Percentiles rank a stretch among this genome's conserved stretches.
Evolutionary conservation across 2,888 invertebrate species (phyloP).

Genomic region (Notodonta dromedarius): DNA sequence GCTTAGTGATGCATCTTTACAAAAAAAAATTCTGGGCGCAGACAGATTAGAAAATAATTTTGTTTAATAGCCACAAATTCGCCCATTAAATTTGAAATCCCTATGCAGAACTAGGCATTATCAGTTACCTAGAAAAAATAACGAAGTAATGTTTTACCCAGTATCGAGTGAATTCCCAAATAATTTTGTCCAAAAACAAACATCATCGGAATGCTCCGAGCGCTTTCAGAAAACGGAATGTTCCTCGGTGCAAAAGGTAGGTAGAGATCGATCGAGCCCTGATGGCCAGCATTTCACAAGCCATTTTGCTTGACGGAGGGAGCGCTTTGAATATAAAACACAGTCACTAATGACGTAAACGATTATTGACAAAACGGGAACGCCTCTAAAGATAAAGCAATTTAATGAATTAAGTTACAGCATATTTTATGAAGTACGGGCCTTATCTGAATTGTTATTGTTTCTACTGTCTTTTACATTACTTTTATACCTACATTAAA

Average conservation of each 20-base stretch:
- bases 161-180: too few species aligned
- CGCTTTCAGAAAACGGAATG: not conserved
- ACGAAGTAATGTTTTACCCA: too few species aligned
- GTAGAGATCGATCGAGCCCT: conserved; percentile 31
- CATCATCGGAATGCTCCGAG: too few species aligned
- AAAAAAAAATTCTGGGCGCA: not conserved
- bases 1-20: not conserved
- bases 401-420: conserved; percentile 25
- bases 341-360: conserved; percentile 60
- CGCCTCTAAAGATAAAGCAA: conserved; percentile 27
- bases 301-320: conserved; percentile 44
- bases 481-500: not conserved
- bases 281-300: conserved; percentile 38
- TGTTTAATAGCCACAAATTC: too few species aligned
- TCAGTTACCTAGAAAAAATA: too few species aligned
- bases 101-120: too few species aligned
- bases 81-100: too few species aligned
- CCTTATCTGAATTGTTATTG: conserved; percentile 1
- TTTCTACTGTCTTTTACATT: not conserved
- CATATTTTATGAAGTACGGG: conserved; percentile 4
- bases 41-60: not conserved
- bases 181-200: too few species aligned
- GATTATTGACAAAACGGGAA: conserved; percentile 55
- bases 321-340: conserved; percentile 58
- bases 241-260: conserved; percentile 15